Base-by-base conservation (phyloP, 2,113 vertebrate species). In the Brachionichthys hirsutus region DNA sequence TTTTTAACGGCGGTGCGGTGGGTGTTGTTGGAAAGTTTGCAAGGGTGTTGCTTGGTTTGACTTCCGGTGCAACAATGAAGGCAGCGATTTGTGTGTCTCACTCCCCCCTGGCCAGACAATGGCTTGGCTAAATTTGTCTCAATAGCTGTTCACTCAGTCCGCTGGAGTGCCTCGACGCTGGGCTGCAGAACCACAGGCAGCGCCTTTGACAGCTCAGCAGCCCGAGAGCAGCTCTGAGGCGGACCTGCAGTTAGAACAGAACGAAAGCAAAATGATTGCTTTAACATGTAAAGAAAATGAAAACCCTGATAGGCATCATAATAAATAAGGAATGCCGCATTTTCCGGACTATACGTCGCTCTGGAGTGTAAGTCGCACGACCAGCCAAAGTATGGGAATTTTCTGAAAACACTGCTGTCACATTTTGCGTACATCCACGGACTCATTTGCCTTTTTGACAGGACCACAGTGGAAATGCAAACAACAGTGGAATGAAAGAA, bases 11-110 rank as follows among this genome's bases (percentile, higher is more conserved):
- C 73, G 74, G 68, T 69, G 75, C 38, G 59, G 75, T 73, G 78
- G 83, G 79, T 59, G 78, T 73, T 79, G 78, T 59, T 82, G 76
- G 81, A 89, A 85, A 82, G 67, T 81, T 80, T 54, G 73, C 53
- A 71, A 72, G 85, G 76, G 78, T 75, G 78, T 85, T 78, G 69
- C 71, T 77, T 55, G 58, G 55, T 65, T 38, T 66, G 67, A 86
- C 79, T 88, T 85, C 87, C 86, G 80, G 67, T 70, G 67, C 60
- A 62, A 85, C 86, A 86, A 85, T 65, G 47, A 88, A 84, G 68
- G 67, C 86, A 60, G 62, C 82, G 80, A 86, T 89, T 89, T 85
- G 65, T 61, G 72, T 50, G 43, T 71, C 78, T 80, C 69, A 70
- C 66, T 78, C 62, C 77, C 71, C 44, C 45, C 78, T 78, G 66